Base-by-base conservation (phyloP, 2,888 invertebrate species). In the Acleris sparsana region DNA sequence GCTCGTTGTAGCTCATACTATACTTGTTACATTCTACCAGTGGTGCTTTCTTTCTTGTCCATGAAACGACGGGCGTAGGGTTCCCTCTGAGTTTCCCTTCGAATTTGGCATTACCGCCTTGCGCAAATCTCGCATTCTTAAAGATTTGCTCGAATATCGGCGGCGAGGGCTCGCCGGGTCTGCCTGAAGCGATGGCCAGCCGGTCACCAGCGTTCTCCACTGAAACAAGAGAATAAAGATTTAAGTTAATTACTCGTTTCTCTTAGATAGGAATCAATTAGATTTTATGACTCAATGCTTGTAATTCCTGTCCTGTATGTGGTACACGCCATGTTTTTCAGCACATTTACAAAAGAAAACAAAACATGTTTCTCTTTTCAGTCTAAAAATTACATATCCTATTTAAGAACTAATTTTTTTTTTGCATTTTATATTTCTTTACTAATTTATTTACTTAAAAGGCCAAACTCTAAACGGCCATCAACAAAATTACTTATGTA, bases 121-220 rank as follows among this genome's bases (percentile, higher is more conserved):
- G 98, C 69, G 98, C 98, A 88, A 98, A 98, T 83, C 98, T 95
- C 73, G 98, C 97, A 91, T 98, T 98, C 89, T 96, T 96, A 88
- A 98, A 98, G 83, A 98, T 97, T 89, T 98, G 97, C 92, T 98
- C 98, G 90, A 99, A 98, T 75, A 98, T 97, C 72, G 98, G 98
- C 67, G 98, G 98, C 72, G 97, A 96, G 72, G 96, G 96, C 79
- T 96, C 95, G 76, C 96, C 96, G 69, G 96, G 96, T 82, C 84
- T 81, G 69, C 88, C 89, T 70, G 84, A 73, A 56, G 87, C 80
- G 73, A 89, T 83, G 63, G 89, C 85, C 75, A 87, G 73, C 67
- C 84, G 86, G 44, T 87, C 88, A 76, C 94, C 94, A 75, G 95
- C 94, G 76, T 85, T 87, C 89, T 95, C 95, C 82, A 95, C 95